A percentile compares a stretch with the other conserved stretches of the same genome.
phyloP scores from a whole-genome alignment of 1,140 invertebrate species.

The Lutraria rhynchaena region DNA sequence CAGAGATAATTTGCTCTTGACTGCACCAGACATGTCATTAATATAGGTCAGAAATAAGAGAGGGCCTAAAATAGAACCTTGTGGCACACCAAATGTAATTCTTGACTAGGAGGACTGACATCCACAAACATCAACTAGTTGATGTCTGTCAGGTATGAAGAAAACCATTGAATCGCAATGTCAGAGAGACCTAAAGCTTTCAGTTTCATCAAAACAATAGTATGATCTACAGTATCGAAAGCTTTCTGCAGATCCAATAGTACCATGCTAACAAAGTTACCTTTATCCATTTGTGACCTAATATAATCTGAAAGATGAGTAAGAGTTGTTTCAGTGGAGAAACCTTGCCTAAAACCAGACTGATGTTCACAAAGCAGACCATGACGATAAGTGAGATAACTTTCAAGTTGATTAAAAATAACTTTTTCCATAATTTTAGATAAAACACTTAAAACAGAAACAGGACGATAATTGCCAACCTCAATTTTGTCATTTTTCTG shows the following conservation, averaged over 20 bases:
- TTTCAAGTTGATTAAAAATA: no score
- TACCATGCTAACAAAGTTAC: no score
- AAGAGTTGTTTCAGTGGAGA: no score
- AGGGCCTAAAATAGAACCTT: constrained; percentile 35
- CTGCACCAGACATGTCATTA: constrained; percentile 35
- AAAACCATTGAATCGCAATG: not conserved
- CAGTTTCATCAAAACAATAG: not conserved
- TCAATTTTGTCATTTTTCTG: no score
- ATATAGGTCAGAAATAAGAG: constrained; percentile 39
- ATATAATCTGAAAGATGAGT: no score
- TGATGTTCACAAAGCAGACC: no score
- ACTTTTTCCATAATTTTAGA: no score
- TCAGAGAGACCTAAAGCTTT: not conserved
- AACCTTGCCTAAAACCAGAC: no score
- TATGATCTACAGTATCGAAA: constrained; percentile 11
- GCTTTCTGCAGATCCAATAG: constrained; percentile 5
- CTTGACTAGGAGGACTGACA: not conserved
- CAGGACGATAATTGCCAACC: no score
- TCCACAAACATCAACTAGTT: constrained; percentile 18
- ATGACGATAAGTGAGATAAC: no score
- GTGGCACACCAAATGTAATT: constrained; percentile 31
- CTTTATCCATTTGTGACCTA: no score
- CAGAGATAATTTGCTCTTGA: constrained; percentile 15
- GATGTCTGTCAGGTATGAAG: constrained; percentile 1
- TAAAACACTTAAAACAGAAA: no score